phyloP scores from a whole-genome alignment of 2,113 vertebrate species.

The Phrynocephalus versicolor region DNA sequence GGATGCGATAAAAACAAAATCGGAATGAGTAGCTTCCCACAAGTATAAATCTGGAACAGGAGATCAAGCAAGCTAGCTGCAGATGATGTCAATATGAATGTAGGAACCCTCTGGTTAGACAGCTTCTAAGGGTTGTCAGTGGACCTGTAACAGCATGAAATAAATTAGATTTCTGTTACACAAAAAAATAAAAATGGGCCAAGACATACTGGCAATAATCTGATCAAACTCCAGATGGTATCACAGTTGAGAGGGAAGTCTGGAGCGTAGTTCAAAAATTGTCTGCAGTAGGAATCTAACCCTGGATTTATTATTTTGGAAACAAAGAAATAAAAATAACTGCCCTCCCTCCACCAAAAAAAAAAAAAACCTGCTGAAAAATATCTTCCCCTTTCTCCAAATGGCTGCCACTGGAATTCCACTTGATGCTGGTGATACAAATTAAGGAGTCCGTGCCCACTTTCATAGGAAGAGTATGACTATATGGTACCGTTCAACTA shows the following conservation, averaged over 20 bases:
- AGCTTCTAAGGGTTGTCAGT: conserved; percentile 9
- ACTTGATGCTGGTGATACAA: neutral
- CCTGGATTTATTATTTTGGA: conserved; percentile 27
- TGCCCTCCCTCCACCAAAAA: too few species aligned
- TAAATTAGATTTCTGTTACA: conserved; percentile 42
- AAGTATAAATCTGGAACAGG: neutral
- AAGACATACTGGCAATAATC: conserved; percentile 49
- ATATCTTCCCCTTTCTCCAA: neutral
- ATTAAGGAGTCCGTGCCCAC: neutral
- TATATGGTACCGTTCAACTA: conserved; percentile 6
- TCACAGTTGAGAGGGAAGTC: conserved; percentile 39
- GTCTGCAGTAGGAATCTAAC: conserved; percentile 8
- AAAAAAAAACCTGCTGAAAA: too few species aligned
- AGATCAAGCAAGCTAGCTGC: neutral
- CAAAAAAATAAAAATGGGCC: conserved; percentile 37
- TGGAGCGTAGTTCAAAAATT: conserved; percentile 47
- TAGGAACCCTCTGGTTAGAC: conserved; percentile 37
- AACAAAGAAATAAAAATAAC: neutral
- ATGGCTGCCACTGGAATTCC: neutral
- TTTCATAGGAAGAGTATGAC: neutral
- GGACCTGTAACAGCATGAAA: conserved; percentile 38
- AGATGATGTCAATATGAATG: conserved; percentile 54
- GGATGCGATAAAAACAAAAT: neutral
- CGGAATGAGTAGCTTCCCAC: neutral
- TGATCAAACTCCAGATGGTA: conserved; percentile 48